Evolutionary conservation across 2,888 invertebrate genomes (phyloP), one percentile per base, ranked within the genome.

Genomic region (Morpho helenor): DNA sequence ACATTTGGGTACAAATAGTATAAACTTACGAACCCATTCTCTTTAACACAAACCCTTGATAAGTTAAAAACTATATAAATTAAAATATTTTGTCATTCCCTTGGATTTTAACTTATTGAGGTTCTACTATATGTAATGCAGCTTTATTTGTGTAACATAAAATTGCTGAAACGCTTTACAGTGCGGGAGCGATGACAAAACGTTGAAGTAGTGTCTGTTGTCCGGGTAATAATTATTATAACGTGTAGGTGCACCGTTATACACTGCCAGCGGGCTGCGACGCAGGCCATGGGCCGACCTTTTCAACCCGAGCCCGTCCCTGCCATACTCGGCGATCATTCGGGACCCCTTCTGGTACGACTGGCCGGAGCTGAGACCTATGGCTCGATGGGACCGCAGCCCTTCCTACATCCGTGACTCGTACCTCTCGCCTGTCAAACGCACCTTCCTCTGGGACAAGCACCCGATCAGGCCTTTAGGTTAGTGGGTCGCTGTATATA

Each of bases 331-430:
- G 73, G 93, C 95, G 70, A 94, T 96, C 85, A 94, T 94, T 70
- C 94, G 96, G 81, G 96, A 97, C 92, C 96, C 96, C 75, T 97
- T 96, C 95, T 97, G 96, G 97, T 94, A 94, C 93, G 94, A 94
- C 87, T 88, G 95, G 87, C 96, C 96, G 72, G 94, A 94, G 86
- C 93, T 95, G 85, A 93, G 93, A 82, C 97, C 97, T 68, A 92
- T 94, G 85, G 93, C 94, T 66, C 92, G 93, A 74, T 93, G 93
- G 92, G 93, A 94, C 83, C 93, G 91, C 82, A 93, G 94, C 82
- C 95, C 95, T 64, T 95, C 94, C 84, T 95, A 94, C 91, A 92
- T 96, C 81, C 93, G 97, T 72, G 95, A 96, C 92, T 96, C 96
- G 79, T 97, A 95, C 92, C 94, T 97, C 87, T 97, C 96, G 79